A percentile compares a stretch with the other conserved stretches of the same genome.
phyloP scores from a whole-genome alignment of 2,888 invertebrate genomes.

The Tinea pellionella region DNA sequence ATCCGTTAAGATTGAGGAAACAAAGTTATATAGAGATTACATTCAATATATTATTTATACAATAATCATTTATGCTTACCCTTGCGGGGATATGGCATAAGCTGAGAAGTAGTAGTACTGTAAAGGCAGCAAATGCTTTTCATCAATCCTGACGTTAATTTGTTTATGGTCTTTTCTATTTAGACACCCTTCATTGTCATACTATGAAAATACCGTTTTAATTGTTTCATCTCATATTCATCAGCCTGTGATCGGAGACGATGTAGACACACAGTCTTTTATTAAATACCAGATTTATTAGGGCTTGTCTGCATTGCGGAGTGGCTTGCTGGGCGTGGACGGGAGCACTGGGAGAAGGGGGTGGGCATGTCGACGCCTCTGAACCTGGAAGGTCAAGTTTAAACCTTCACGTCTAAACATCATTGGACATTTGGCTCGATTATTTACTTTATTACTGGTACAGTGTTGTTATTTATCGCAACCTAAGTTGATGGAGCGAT shows the following conservation, averaged over 20 bases:
- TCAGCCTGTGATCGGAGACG: background rate
- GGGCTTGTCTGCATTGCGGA: slow-evolving; percentile 54
- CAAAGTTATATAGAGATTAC: background rate
- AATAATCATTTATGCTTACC: no score
- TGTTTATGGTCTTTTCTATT: background rate
- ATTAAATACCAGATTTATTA: background rate
- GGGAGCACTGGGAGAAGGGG: slow-evolving; percentile 23
- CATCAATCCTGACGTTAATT: background rate
- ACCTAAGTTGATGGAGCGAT: slow-evolving; percentile 10
- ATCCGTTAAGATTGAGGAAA: slow-evolving; percentile 9
- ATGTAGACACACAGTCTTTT: background rate
- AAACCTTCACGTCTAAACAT: slow-evolving; percentile 40
- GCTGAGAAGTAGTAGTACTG: no score
- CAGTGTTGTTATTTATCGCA: slow-evolving; percentile 16
- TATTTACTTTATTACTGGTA: slow-evolving; percentile 21
- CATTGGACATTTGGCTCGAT: slow-evolving; percentile 35
- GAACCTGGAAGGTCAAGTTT: slow-evolving; percentile 60
- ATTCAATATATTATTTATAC: background rate
- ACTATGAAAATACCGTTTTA: no score
- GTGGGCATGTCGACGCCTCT: slow-evolving; percentile 30
- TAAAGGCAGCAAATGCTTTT: no score
- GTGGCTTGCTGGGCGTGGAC: slow-evolving; percentile 26
- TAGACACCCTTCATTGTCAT: background rate
- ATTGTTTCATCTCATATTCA: background rate
- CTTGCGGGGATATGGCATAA: no score